phyloP scores from a whole-genome alignment of 1,140 invertebrate genomes.

The Drosophila micromelanica region DNA sequence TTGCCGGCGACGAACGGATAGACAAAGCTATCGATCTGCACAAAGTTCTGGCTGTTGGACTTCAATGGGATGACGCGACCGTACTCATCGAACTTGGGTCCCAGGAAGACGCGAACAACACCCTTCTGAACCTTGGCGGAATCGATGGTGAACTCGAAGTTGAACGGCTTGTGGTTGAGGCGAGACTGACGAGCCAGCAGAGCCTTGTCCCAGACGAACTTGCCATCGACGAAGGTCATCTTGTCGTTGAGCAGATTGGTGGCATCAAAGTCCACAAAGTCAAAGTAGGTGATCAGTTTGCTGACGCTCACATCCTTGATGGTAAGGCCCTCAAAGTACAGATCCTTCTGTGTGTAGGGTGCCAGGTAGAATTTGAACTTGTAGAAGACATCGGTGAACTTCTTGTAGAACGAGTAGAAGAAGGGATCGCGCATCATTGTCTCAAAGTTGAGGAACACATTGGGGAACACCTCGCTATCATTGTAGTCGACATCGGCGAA shows the following conservation, averaged over 20 bases:
- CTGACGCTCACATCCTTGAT: slow-evolving; percentile 87
- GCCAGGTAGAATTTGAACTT: slow-evolving; percentile 85
- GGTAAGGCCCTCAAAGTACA: slow-evolving; percentile 87
- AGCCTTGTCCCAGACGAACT: slow-evolving; percentile 76
- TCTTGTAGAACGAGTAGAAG: slow-evolving; percentile 88
- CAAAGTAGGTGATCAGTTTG: slow-evolving; percentile 89
- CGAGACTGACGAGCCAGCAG: slow-evolving; percentile 84
- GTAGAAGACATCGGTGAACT: slow-evolving; percentile 85
- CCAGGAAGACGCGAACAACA: slow-evolving; percentile 86
- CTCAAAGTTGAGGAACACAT: slow-evolving; percentile 85
- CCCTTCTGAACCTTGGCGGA: slow-evolving; percentile 85
- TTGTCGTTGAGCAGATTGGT: slow-evolving; percentile 87
- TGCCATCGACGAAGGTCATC: slow-evolving; percentile 74
- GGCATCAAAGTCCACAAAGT: slow-evolving; percentile 88
- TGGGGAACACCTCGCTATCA: slow-evolving; percentile 71
- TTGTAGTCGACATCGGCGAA: slow-evolving; percentile 77
- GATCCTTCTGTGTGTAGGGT: slow-evolving; percentile 87
- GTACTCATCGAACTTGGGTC: slow-evolving; percentile 86
- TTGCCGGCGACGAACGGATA: slow-evolving; percentile 87
- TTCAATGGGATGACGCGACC: slow-evolving; percentile 86
- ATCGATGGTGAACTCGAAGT: slow-evolving; percentile 85
- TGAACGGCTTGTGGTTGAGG: slow-evolving; percentile 89
- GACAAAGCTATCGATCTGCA: slow-evolving; percentile 89
- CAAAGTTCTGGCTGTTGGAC: slow-evolving; percentile 87
- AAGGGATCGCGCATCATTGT: slow-evolving; percentile 88